Base-by-base conservation (phyloP, 2,113 vertebrate genomes). In the Beaufortia kweichowensis region DNA sequence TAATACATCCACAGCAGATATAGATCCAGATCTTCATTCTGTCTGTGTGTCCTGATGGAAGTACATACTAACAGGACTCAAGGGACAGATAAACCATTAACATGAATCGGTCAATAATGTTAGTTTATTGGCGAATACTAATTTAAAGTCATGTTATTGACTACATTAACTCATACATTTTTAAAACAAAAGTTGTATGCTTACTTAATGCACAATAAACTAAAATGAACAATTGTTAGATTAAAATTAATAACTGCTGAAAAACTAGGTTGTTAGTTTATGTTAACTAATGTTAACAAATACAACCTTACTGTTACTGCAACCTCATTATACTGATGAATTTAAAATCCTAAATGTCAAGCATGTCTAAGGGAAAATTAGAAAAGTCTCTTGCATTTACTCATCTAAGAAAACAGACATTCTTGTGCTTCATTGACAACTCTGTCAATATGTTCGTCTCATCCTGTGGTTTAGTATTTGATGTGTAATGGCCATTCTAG, bases 391-490 rank as follows among this genome's bases (percentile, higher is more conserved):
- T 5, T 21, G 7, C n/a, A n/a, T 50, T n/a, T n/a, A n/a, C 48
- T n/a, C 48, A 19, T n/a, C 5, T 7, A 50, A 50, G 26, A 9
- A 31, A 67, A 31, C 46, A n/a, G n/a, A 50, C 46, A 67, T 2
- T 67, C 19, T n/a, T n/a, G n/a, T n/a, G n/a, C n/a, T n/a, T n/a
- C n/a, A n/a, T n/a, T 67, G 1, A 10, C 11, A 24, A n/a, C n/a
- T 66, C 15, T 66, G 35, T 39, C 4, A 10, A 39, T 23, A 2
- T 64, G 15, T 61, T 26, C 29, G 26, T 60, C 26, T 68, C 6
- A 50, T 68, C 1, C 17, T 68, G 65, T 68, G 65, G 19, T 68
- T 50, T 50, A 28, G 43, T 31, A 17, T 68, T 68, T 50, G 29
- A 50, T 68, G 10, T 24, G 28, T 28, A 8, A 68, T 0, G 65